These are phyloP conservation scores for Ectemnius continuus DNA, from an alignment of 2,888 invertebrate species.

Conservation along the genomic window DNA sequence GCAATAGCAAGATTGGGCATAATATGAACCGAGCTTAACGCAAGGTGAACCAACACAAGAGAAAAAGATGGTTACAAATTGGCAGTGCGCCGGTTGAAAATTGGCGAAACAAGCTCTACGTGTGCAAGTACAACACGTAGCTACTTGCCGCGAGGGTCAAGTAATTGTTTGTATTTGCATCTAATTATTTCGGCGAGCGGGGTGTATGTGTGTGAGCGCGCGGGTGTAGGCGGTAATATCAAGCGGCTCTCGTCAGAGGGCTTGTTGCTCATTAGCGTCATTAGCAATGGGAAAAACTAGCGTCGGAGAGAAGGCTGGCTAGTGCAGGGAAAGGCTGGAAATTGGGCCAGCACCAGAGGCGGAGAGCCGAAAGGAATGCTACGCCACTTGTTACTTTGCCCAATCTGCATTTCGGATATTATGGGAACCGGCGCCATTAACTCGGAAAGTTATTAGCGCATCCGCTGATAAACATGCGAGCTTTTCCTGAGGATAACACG, in stretches of 20 bases:
- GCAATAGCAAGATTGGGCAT: too few species aligned
- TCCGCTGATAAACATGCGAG: too few species aligned
- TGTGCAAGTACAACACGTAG: constrained; percentile 7
- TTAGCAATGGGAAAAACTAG: constrained; percentile 58
- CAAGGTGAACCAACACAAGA: background rate
- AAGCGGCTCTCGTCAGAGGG: constrained; percentile 52
- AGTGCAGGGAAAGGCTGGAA: constrained; percentile 14
- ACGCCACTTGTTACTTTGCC: constrained; percentile 38
- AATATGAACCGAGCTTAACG: background rate
- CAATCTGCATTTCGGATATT: constrained; percentile 33
- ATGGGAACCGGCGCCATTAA: background rate
- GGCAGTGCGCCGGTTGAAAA: background rate
- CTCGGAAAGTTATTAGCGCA: too few species aligned
- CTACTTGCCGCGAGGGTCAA: constrained; percentile 38
- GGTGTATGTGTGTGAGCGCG: constrained; percentile 50
- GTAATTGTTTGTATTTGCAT: constrained; percentile 73
- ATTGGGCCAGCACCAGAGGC: constrained; percentile 46
- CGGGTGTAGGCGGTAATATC: constrained; percentile 56
- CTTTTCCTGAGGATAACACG: too few species aligned
- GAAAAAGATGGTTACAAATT: background rate
- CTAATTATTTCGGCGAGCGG: constrained; percentile 61
- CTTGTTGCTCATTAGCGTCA: constrained; percentile 68
- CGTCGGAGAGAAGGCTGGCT: background rate
- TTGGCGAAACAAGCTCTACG: background rate
- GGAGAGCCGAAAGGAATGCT: constrained; percentile 36